These are phyloP conservation scores for Dreissena rostriformis DNA, from an alignment of 1,140 invertebrate species.

Conservation along the genomic window DNA sequence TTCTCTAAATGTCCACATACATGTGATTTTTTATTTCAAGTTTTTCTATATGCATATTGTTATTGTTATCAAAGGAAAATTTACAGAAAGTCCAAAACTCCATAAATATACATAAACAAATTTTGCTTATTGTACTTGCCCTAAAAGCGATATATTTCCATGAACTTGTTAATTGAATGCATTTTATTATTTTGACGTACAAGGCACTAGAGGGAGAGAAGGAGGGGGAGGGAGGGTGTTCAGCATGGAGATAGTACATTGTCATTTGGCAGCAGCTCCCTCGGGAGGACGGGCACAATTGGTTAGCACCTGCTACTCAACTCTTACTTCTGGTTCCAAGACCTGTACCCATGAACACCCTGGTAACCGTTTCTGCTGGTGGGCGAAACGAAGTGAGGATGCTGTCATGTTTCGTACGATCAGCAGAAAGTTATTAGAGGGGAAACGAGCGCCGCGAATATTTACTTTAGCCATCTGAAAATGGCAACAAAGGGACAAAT, in stretches of 20 bases:
- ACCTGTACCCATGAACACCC: conserved; percentile 4
- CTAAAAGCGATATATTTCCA: no score
- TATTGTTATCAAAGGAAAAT: no score
- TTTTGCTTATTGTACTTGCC: no score
- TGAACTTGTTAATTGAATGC: no score
- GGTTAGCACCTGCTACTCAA: not conserved
- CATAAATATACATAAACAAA: no score
- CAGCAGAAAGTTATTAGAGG: conserved; percentile 5
- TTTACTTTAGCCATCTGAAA: not conserved
- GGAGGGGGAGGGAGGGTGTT: no score
- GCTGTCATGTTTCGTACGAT: not conserved
- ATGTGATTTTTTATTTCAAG: no score
- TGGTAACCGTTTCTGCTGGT: conserved; percentile 39
- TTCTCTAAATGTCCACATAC: no score
- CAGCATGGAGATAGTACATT: not conserved
- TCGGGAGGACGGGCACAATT: conserved; percentile 5
- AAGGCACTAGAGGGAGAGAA: no score
- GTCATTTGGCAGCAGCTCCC: conserved; percentile 1
- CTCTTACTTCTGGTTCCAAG: conserved; percentile 41
- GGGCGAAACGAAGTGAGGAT: conserved; percentile 47
- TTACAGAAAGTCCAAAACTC: no score
- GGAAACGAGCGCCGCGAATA: not conserved
- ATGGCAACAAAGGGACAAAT: not conserved
- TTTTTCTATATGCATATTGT: no score
- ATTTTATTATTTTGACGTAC: no score